Conservation (phyloP, 2,888 invertebrate species). For the Bembecia ichneumoniformis region DNA sequence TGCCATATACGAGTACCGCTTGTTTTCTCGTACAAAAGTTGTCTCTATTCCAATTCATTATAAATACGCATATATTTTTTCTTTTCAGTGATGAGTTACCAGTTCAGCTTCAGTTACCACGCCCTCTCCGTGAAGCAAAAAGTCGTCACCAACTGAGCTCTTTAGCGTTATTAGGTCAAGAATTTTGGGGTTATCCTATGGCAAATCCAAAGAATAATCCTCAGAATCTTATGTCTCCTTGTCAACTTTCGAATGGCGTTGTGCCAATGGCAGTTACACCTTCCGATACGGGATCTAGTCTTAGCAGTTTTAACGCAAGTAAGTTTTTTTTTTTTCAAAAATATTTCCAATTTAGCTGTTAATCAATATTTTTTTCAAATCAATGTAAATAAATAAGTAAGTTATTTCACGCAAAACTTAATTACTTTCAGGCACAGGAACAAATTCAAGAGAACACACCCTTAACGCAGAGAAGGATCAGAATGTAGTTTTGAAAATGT, state of each 20-base stretch:
- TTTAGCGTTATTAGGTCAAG: constrained; percentile 89
- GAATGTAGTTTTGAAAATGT: constrained; percentile 83
- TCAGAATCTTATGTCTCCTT: constrained; percentile 47
- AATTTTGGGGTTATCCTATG: constrained; percentile 88
- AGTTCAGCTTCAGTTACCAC: constrained; percentile 88
- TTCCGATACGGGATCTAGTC: constrained; percentile 79
- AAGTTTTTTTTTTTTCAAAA: constrained; percentile 18
- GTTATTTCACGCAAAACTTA: not conserved
- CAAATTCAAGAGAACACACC: constrained; percentile 50
- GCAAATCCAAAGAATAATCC: constrained; percentile 76
- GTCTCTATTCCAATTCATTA: too few relatives aligned
- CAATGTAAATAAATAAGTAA: not conserved
- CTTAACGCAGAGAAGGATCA: constrained; percentile 65
- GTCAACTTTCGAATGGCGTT: constrained; percentile 46
- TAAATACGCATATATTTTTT: too few relatives aligned
- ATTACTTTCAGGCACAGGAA: constrained; percentile 39
- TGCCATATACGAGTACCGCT: too few relatives aligned
- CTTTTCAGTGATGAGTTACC: constrained; percentile 89
- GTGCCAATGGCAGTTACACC: constrained; percentile 70
- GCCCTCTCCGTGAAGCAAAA: constrained; percentile 87
- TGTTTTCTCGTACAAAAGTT: too few relatives aligned
- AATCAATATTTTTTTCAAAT: not conserved
- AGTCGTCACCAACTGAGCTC: constrained; percentile 93
- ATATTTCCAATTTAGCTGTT: not conserved
- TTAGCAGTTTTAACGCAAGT: constrained; percentile 81